Conservation (phyloP, 2,888 invertebrate species). For the Oegoconia quadripuncta region DNA sequence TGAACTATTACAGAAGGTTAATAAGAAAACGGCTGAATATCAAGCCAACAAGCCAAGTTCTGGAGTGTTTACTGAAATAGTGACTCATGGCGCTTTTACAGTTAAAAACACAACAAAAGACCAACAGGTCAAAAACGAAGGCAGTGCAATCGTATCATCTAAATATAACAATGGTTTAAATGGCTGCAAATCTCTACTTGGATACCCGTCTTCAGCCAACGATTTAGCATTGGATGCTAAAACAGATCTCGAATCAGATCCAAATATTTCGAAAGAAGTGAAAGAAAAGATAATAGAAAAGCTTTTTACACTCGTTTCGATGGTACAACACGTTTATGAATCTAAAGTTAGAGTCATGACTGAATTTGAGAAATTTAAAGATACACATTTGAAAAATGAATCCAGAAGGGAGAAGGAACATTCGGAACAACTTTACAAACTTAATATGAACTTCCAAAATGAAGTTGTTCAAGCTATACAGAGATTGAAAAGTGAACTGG, state of each 20-base stretch:
- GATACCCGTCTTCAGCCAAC: slow-evolving; percentile 71
- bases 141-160: slow-evolving; percentile 28
- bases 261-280: slow-evolving; percentile 59
- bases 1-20: slow-evolving; percentile 59
- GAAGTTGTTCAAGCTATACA: slow-evolving; percentile 69
- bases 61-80: slow-evolving; percentile 69
- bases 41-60: slow-evolving; percentile 62
- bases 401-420: slow-evolving; percentile 64
- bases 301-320: slow-evolving; percentile 61
- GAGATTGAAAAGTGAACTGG: slow-evolving; percentile 62
- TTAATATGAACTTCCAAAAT: slow-evolving; percentile 70
- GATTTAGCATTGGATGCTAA: slow-evolving; percentile 69
- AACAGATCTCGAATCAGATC: slow-evolving; percentile 67
- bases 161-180: slow-evolving; percentile 36
- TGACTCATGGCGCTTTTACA: slow-evolving; percentile 67
- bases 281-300: slow-evolving; percentile 70
- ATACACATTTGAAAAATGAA: slow-evolving; percentile 63
- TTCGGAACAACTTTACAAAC: slow-evolving; percentile 66
- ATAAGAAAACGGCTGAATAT: slow-evolving; percentile 64
- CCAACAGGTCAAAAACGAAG: slow-evolving; percentile 39
- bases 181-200: slow-evolving; percentile 54
- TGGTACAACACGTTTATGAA: slow-evolving; percentile 71
- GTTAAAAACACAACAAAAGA: slow-evolving; percentile 48
- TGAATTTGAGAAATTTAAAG: slow-evolving; percentile 68
- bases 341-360: slow-evolving; percentile 69